Percentiles rank a stretch among this genome's conserved stretches.
phyloP scores from a whole-genome alignment of 2,797 vertebrate species.

The Gastrophryne carolinensis region DNA sequence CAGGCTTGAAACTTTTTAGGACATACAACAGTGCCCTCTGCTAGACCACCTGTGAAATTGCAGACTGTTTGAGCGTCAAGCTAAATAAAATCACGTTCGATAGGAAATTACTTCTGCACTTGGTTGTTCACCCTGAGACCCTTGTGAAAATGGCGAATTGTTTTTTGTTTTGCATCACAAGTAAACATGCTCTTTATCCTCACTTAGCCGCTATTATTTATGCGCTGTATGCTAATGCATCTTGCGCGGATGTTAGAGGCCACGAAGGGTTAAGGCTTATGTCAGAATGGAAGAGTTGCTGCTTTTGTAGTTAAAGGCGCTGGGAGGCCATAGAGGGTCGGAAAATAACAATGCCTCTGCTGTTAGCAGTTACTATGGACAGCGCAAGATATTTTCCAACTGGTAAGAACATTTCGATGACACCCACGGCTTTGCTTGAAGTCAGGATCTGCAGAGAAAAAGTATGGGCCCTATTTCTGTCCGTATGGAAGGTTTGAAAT shows the following conservation, averaged over 20 bases:
- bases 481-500: too few species aligned
- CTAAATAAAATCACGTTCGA: neutral
- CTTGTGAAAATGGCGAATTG: neutral
- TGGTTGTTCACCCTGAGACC: neutral
- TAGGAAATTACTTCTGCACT: neutral
- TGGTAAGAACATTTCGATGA: too few species aligned
- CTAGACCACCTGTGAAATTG: neutral
- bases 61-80: neutral
- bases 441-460: too few species aligned
- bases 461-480: too few species aligned
- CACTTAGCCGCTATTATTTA: neutral
- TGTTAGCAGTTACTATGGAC: too few species aligned
- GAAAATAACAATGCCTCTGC: too few species aligned
- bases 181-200: neutral
- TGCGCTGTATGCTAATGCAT: neutral
- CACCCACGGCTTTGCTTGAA: too few species aligned
- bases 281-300: neutral
- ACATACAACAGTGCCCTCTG: constrained; percentile 16
- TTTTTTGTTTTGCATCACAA: neutral
- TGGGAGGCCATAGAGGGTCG: too few species aligned
- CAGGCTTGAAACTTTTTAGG: neutral
- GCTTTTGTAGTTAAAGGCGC: neutral
- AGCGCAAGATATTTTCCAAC: too few species aligned
- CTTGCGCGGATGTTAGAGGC: neutral
- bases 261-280: neutral